Evolutionary conservation across 2,113 vertebrate genomes (phyloP).

Genomic region (Pituophis catenifer): DNA sequence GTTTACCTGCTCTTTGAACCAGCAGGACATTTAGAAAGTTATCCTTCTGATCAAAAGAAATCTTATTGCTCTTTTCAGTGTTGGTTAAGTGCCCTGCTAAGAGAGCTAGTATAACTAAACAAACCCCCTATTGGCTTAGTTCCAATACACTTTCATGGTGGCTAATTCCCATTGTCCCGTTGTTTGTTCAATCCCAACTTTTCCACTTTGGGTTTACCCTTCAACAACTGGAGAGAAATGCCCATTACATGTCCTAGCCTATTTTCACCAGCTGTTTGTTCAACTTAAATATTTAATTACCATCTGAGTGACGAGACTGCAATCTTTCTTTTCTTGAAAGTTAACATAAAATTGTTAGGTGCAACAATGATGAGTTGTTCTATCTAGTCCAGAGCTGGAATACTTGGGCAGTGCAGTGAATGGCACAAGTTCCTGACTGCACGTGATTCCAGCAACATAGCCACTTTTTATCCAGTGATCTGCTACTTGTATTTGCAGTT

Average conservation of each 20-base stretch:
- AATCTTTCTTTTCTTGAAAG: neutral
- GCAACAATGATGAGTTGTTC: neutral
- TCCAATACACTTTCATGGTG: neutral
- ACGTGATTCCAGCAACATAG: neutral
- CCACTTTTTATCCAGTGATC: neutral
- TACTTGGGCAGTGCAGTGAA: neutral
- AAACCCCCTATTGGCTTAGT: neutral
- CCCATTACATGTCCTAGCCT: neutral
- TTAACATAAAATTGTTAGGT: neutral
- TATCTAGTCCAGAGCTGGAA: neutral
- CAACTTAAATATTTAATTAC: neutral
- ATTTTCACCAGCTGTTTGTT: neutral
- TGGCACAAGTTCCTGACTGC: neutral
- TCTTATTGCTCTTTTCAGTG: neutral
- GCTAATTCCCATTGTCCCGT: neutral
- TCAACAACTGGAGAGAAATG: neutral
- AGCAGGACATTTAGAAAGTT: constrained; percentile 4
- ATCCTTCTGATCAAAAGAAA: neutral
- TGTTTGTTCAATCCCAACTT: neutral
- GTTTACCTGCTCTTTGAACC: constrained; percentile 13
- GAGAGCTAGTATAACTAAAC: neutral
- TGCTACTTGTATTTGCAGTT: neutral
- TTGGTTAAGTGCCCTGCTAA: neutral
- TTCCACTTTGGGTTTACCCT: neutral
- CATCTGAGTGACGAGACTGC: neutral